Evolutionary conservation across 2,888 invertebrate species (phyloP).

Genomic region (Apamea epomidion): DNA sequence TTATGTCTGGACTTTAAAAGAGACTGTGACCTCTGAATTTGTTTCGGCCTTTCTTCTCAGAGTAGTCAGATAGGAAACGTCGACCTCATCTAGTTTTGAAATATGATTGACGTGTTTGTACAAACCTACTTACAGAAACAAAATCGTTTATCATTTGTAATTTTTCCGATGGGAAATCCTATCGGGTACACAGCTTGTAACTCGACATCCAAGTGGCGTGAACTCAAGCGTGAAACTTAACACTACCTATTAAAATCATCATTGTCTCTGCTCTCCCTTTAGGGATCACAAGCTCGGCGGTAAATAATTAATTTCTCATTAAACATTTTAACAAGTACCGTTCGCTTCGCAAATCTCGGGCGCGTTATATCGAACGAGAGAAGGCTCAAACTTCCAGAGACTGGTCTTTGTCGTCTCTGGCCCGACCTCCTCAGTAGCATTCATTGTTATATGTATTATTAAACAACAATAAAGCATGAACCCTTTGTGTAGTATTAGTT

Average conservation of each 20-base stretch:
- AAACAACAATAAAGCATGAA: constrained; percentile 44
- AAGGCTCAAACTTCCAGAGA: constrained; percentile 30
- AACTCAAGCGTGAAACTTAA: constrained; percentile 1
- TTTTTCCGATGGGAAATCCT: neutral
- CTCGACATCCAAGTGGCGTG: neutral
- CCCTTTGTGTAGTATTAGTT: constrained; percentile 43
- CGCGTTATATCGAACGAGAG: constrained; percentile 7
- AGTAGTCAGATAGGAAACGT: neutral
- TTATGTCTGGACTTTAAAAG: neutral
- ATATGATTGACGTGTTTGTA: neutral
- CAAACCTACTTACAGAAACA: neutral
- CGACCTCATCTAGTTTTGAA: neutral
- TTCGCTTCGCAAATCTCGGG: neutral
- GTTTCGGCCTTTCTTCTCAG: neutral
- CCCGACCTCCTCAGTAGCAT: neutral
- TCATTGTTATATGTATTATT: constrained; percentile 48
- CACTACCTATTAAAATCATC: neutral
- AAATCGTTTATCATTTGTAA: neutral
- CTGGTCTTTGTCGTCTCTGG: neutral
- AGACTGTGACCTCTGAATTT: neutral
- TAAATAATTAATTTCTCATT: constrained; percentile 38
- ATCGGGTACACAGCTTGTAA: neutral
- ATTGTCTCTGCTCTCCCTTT: neutral
- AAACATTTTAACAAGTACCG: constrained; percentile 3
- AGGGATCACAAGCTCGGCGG: neutral